Base-by-base conservation (phyloP, 2,113 vertebrate genomes). In the Anarrhichthys ocellatus region DNA sequence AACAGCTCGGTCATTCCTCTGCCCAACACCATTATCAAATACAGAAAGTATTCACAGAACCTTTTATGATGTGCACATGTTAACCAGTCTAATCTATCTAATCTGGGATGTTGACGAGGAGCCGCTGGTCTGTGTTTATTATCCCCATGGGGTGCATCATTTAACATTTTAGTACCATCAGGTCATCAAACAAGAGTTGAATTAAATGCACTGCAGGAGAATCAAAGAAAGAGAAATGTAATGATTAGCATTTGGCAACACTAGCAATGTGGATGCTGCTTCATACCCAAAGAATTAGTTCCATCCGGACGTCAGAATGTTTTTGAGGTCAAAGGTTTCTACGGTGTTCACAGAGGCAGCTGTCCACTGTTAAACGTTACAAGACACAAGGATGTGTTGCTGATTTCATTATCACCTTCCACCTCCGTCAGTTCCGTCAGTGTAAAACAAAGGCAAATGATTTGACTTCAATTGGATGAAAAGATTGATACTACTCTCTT, bases 301-400 rank as follows among this genome's bases (percentile, higher is more conserved):
- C 34, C 78, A 86, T 87, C 80, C 78, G 62, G 17, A 79, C 17
- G 17, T 70, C 50, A 63, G 58, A 63, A 52, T 73, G 76, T 85
- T 80, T 63, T 36, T 58, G 36, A 76, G 79, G 82, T 90, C 79
- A 69, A 78, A 76, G 87, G 73, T 85, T 73, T 73, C 59, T 46
- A 62, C 62, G 9, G 4, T 78, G 65, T 76, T 83, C 66, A 80
- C 40, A 32, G 54, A 79, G 40, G 54, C 87, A 89, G 84, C 73
- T 84, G 40, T 67, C 50, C 42, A 36, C 34, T 68, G 20, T 8
- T 64, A 13, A 52, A 52, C 20, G 18, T 52, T 65, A 64, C 11
- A 56, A 24, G n/a, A 44, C 50, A 59, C n/a, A 27, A 27, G 44
- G 8, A 73, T 32, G 62, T 42, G 32, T 64, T 54, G 34, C 40